Evolutionary conservation across 92 coral and sea anemone species (phyloP).

Genomic region (Epizoanthus rinbou): DNA sequence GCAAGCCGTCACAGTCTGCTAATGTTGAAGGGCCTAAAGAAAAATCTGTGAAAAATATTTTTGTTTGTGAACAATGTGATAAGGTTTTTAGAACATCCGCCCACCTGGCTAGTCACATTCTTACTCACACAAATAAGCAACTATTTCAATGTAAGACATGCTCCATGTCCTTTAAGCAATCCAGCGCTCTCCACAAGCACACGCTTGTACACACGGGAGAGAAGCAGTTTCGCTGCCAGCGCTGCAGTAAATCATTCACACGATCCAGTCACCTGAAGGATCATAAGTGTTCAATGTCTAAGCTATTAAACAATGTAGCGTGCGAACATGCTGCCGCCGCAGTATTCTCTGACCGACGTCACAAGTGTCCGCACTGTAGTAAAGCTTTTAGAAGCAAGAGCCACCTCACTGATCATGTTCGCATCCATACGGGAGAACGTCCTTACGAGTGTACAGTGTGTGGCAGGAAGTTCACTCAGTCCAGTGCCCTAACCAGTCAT

Average conservation of each 20-base stretch:
- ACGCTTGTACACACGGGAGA: not conserved
- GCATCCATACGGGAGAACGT: slow-evolving; percentile 30
- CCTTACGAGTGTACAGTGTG: slow-evolving; percentile 35
- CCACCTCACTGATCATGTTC: slow-evolving; percentile 28
- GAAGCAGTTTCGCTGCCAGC: not conserved
- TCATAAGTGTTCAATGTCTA: slow-evolving; percentile 13
- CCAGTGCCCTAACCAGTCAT: slow-evolving; percentile 26
- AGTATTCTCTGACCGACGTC: not conserved
- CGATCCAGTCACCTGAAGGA: slow-evolving; percentile 7
- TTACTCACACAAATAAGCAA: slow-evolving; percentile 1
- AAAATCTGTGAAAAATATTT: not conserved
- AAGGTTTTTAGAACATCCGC: slow-evolving; percentile 3
- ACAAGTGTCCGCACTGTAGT: slow-evolving; percentile 25
- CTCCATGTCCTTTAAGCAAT: slow-evolving; percentile 26
- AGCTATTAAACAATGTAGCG: not conserved
- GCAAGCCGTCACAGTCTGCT: not conserved
- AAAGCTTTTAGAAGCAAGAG: slow-evolving; percentile 34
- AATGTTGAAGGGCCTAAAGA: not conserved
- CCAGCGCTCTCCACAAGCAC: slow-evolving; percentile 27
- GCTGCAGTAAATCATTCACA: not conserved
- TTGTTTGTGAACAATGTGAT: slow-evolving; percentile 30
- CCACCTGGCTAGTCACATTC: slow-evolving; percentile 10
- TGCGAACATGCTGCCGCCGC: too few relatives aligned
- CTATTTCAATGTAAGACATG: slow-evolving; percentile 19
- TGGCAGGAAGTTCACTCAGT: slow-evolving; percentile 35